Evolutionary conservation across 2,797 vertebrate genomes (phyloP), one percentile per base, ranked within the genome.

Genomic region (Coilia nasus): DNA sequence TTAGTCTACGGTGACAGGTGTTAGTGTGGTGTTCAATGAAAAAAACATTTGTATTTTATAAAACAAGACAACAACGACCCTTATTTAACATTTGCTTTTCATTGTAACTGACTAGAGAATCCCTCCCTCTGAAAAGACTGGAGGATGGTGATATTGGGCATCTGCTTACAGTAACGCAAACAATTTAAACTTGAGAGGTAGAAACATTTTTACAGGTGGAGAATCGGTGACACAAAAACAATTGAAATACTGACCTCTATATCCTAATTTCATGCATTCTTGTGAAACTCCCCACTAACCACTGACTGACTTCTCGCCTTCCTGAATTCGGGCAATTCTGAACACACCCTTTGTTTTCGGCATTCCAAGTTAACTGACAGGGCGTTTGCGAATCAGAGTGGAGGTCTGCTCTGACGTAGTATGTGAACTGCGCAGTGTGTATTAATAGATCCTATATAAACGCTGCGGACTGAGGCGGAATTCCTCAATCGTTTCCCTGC

Each of bases 391-490:
- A 78, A 78, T 78, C 71, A 44, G 71, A 44, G 71, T 19, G 44
- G 71, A 78, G 35, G 15, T 17, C 6, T 78, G 71, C 71, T 44
- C 71, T 78, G 71, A 78, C 71, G 71, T 78, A 78, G 35, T 78
- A 78, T 44, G 71, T 78, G 71, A 78, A 78, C 71, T 21, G 41
- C 15, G 71, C 71, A 1, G 71, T 44, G 71, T 78, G 71, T 78
- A 78, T 78, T 78, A 41, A 78, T 78, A 78, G 71, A 78, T 78
- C 71, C 71, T 78, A 78, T 78, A 41, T 78, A 78, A 78, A 78
- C 71, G 71, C 71, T 10, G 71, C 21, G 71, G 71, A 78, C 71
- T 41, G 71, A 44, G 41, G 19, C 71, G 71, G 71, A 78, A 78
- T 78, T 78, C 71, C 71, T 78, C 71, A 78, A 78, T 78, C 71